These are phyloP conservation scores for Apodemus agrarius DNA, from an alignment of 2,797 vertebrate species.

Conservation along the genomic window DNA sequence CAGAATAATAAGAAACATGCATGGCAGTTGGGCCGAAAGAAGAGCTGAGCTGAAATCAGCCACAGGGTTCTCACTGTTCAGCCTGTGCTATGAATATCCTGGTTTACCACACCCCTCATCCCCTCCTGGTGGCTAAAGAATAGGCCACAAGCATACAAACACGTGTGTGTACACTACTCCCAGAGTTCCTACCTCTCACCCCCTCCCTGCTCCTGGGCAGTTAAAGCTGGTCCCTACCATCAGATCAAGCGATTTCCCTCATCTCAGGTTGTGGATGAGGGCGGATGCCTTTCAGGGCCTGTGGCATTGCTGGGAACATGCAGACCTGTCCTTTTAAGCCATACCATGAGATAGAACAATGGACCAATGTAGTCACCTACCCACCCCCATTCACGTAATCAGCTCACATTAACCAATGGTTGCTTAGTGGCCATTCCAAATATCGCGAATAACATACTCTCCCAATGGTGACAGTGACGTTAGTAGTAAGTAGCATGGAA, in stretches of 20 bases:
- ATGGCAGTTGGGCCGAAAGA: neutral
- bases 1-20: constrained; percentile 71
- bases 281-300: neutral
- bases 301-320: neutral
- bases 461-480: neutral
- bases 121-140: neutral
- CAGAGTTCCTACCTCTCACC: neutral
- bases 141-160: neutral
- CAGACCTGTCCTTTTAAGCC: neutral
- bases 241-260: neutral
- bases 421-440: neutral
- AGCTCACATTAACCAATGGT: neutral
- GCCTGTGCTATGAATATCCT: neutral
- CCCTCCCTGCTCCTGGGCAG: neutral
- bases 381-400: neutral
- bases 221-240: neutral
- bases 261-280: neutral
- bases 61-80: neutral
- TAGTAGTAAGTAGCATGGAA: neutral
- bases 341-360: neutral
- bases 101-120: neutral
- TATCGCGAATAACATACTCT: neutral
- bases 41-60: constrained; percentile 16
- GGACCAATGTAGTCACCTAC: neutral
- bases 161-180: neutral